Base-by-base conservation (phyloP, 1,140 invertebrate species). In the Procambarus clarkii region DNA sequence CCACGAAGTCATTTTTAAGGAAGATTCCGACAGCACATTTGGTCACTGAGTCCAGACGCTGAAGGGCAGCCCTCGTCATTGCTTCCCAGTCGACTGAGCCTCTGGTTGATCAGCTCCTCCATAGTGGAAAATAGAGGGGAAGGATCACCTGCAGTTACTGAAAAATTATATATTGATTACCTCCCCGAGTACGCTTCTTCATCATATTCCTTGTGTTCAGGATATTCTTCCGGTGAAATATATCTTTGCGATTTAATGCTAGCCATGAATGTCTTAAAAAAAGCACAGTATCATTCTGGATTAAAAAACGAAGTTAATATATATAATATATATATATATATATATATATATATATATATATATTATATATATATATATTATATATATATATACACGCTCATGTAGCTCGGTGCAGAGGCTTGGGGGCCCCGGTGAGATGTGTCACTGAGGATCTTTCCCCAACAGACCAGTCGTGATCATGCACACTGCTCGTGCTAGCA, bases 211-310 rank as follows among this genome's bases (percentile, higher is more conserved):
- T 44, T 60, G 80, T 82, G 80, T 58, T 82, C 50, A 82, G 50
- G 50, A 82, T 60, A 60, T 74, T 34, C n/a, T 60, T 34, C 80
- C 21, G 80, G 13, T 60, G 54, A 82, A 80, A 82, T 82, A 82
- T 82, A 82, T 82, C 60, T 82, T 82, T 82, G 80, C 50, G 80
- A 82, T 24, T 82, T 60, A 34, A 60, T 82, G 80, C 54, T 60
- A 82, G 50, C 80, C 54, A 60, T 60, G 50, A 44, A 34, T 82
- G 54, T 60, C 3, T 34, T n/a, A n/a, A 58, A 34, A 58, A 74
- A 34, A 74, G 69, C 69, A 34, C 24, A 74, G 21, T 34, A 74
- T 74, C n/a, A 5, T 34, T 3, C 69, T 74, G 69, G 21, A 74
- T 74, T 34, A 34, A 34, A 34, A 34, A 34, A 34, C 34, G 34